Percentiles rank a stretch among this genome's conserved stretches.
Evolutionary conservation across 2,113 vertebrate species (phyloP).

Genomic region (Indri indri): DNA sequence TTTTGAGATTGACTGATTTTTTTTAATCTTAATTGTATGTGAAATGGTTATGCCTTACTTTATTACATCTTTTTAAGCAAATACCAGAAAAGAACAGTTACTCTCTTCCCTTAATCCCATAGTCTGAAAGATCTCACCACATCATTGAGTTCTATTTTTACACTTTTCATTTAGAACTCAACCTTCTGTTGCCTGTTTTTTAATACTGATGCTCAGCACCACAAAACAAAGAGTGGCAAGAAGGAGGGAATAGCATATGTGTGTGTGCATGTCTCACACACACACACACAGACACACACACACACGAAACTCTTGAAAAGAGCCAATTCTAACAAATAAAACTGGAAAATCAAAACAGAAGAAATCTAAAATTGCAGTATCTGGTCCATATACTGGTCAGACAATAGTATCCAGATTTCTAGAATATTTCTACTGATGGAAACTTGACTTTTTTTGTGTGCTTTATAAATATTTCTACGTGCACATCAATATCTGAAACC

Average conservation of each 20-base stretch:
- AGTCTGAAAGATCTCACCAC: neutral
- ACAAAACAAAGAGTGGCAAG: neutral
- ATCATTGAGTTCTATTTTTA: conserved; percentile 47
- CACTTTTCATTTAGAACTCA: conserved; percentile 8
- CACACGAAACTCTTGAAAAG: neutral
- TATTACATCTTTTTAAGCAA: neutral
- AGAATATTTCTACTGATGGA: neutral
- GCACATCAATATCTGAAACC: neutral
- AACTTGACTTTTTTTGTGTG: neutral
- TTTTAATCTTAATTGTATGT: neutral
- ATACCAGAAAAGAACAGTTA: neutral
- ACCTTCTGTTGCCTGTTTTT: conserved; percentile 40
- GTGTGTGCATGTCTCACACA: rapidly evolving
- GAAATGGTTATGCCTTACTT: neutral
- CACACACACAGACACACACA: neutral
- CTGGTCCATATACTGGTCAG: neutral
- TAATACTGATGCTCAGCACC: neutral
- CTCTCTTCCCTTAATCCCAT: neutral
- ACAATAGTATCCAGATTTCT: neutral
- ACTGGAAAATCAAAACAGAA: neutral
- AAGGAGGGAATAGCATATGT: neutral
- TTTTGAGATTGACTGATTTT: neutral
- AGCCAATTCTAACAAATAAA: neutral
- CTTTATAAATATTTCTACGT: neutral
- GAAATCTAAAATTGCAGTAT: neutral